phyloP scores from a whole-genome alignment of 2,888 invertebrate species.

The Scaptomyza parva region DNA sequence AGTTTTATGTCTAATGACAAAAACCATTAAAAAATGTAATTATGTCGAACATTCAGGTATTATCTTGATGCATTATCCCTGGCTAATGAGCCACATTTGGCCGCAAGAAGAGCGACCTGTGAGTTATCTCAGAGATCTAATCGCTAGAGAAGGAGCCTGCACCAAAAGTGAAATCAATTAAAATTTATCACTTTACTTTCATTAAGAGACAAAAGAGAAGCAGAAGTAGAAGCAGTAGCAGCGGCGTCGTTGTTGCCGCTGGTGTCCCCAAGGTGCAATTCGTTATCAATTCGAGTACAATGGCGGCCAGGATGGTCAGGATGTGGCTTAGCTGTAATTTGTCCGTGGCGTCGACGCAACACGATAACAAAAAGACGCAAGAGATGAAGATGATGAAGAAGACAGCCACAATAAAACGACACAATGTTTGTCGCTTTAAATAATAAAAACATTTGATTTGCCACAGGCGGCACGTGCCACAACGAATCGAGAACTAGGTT shows the following conservation, averaged over 20 bases:
- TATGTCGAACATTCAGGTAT: conserved; percentile 64
- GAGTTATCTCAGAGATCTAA: conserved; percentile 41
- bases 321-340: conserved; percentile 76
- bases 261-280: conserved; percentile 76
- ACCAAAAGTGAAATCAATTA: conserved; percentile 72
- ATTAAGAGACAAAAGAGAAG: conserved; percentile 57
- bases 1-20: conserved; percentile 18
- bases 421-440: conserved; percentile 74
- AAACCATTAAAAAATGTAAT: conserved; percentile 68
- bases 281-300: conserved; percentile 76
- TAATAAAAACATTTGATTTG: conserved; percentile 82
- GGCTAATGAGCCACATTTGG: conserved; percentile 66
- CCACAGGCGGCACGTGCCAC: conserved; percentile 74
- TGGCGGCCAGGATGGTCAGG: conserved; percentile 80
- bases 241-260: not conserved
- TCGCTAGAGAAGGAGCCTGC: conserved; percentile 29
- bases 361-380: conserved; percentile 10
- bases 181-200: conserved; percentile 77
- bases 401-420: conserved; percentile 73
- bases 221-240: too few species aligned
- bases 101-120: conserved; percentile 1
- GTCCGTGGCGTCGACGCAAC: conserved; percentile 58
- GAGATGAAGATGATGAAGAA: too few species aligned
- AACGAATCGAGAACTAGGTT: conserved; percentile 19
- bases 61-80: conserved; percentile 73